These are phyloP conservation scores for Acipenser ruthenus DNA, from an alignment of 2,797 vertebrate genomes.

Conservation along the genomic window DNA sequence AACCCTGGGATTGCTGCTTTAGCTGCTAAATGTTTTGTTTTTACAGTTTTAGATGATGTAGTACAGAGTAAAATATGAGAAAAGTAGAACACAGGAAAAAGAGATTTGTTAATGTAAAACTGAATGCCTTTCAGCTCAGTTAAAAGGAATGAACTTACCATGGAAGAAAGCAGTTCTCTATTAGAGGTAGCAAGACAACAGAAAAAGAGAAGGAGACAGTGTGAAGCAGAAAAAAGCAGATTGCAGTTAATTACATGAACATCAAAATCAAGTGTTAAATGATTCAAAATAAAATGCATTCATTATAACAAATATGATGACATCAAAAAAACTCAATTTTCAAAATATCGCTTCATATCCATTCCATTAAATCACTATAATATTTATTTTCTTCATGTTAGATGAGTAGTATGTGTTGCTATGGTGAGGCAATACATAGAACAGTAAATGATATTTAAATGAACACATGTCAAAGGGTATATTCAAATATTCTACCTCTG, in stretches of 20 bases:
- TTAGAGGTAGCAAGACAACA: conserved; percentile 6
- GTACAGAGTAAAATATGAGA: conserved; percentile 7
- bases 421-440: not conserved
- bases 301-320: no score
- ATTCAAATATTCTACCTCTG: not conserved
- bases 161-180: conserved; percentile 1
- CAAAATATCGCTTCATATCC: not conserved
- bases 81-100: not conserved
- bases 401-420: not conserved
- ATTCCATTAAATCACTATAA: no score
- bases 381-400: no score
- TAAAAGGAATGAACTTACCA: conserved; percentile 17
- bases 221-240: not conserved
- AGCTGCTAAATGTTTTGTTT: no score
- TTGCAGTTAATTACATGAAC: not conserved
- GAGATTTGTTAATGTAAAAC: not conserved
- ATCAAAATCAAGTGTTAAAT: not conserved
- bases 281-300: no score
- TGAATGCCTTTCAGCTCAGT: no score
- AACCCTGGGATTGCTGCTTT: not conserved
- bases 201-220: not conserved
- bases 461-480: no score
- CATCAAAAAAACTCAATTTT: not conserved
- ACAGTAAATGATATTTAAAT: no score
- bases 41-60: not conserved